Base-by-base conservation (phyloP, 2,797 vertebrate species). In the Myiotriccus ornatus region DNA sequence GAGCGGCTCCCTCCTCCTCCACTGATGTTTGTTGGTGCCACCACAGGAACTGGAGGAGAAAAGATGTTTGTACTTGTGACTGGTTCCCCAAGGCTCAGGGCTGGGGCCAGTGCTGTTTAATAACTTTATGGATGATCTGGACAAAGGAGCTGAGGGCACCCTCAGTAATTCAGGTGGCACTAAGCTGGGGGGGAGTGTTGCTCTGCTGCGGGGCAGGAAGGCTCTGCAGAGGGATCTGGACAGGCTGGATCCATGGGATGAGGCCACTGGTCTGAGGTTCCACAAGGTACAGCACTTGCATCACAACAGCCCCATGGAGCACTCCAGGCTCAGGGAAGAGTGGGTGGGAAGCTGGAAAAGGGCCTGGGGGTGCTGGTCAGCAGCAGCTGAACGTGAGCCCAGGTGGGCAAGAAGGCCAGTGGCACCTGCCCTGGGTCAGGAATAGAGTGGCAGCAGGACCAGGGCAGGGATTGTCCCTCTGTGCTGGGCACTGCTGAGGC, bases 1-100 rank as follows among this genome's bases (percentile, higher is more conserved):
- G 98, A 98, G 52, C 96, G 97, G 92, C 98, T 98, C 93, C 99
- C 99, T 97, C 98, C 98, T 56, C 97, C 99, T 64, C 99, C 99
- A 0, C 98, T 97, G 93, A 99, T 89, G 60, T 98, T 98, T 6
- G 95, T 97, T 3, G 98, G 98, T n/a, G 98, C 97, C 93, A 98
- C 97, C 8, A 96, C 97, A 18, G 99, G 99, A 97, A 97, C 98
- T 99, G 90, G 49, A 95, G 84, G 78, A 95, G 56, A 82, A 81
- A 84, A 96, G 65, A 80, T 2, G 25, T 5, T 10, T 15, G 35
- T 64, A 68, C 14, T 70, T 28, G 25, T 35, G 78, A 59, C 84
- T 32, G 47, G 6, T 2, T 69, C 44, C 71, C 57, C 79, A 39
- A 12, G 46, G 44, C 44, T 64, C 70, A 8, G n/a, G 2, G 2